Evolutionary conservation across 1,140 invertebrate genomes (phyloP).

Genomic region (Drosophila grimshawi): DNA sequence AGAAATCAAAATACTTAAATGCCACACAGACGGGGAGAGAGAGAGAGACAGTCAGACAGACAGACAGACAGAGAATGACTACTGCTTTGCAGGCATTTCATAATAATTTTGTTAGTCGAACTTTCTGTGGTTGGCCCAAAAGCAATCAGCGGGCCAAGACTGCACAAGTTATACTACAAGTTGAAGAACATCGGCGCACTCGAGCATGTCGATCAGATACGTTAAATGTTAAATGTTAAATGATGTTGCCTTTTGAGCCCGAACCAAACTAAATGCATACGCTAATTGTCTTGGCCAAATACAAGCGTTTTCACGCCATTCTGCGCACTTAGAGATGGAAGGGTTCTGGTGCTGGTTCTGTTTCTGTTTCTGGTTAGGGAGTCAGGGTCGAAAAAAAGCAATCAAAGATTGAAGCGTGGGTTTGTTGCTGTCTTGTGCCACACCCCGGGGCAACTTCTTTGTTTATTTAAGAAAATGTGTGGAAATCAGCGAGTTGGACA

Average conservation of each 20-base stretch:
- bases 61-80: background rate
- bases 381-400: constrained; percentile 40
- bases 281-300: constrained; percentile 75
- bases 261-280: constrained; percentile 19
- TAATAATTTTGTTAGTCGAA: constrained; percentile 43
- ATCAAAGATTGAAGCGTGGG: constrained; percentile 54
- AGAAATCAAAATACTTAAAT: constrained; percentile 53
- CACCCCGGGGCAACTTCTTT: constrained; percentile 61
- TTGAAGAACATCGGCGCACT: constrained; percentile 47
- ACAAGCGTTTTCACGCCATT: constrained; percentile 82
- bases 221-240: constrained; percentile 48
- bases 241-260: constrained; percentile 33
- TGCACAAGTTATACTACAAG: background rate
- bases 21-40: constrained; percentile 18
- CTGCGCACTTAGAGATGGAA: constrained; percentile 56
- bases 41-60: background rate
- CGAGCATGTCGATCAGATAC: constrained; percentile 5
- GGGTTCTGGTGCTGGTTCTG: background rate
- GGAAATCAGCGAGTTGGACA: constrained; percentile 37
- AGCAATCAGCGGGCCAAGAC: constrained; percentile 12
- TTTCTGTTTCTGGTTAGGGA: constrained; percentile 18
- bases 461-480: constrained; percentile 75
- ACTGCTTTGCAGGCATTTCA: constrained; percentile 39
- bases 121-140: constrained; percentile 32
- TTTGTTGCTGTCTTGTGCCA: constrained; percentile 39